Evolutionary conservation across 2,113 vertebrate species (phyloP).

Genomic region (Anas platyrhynchos): DNA sequence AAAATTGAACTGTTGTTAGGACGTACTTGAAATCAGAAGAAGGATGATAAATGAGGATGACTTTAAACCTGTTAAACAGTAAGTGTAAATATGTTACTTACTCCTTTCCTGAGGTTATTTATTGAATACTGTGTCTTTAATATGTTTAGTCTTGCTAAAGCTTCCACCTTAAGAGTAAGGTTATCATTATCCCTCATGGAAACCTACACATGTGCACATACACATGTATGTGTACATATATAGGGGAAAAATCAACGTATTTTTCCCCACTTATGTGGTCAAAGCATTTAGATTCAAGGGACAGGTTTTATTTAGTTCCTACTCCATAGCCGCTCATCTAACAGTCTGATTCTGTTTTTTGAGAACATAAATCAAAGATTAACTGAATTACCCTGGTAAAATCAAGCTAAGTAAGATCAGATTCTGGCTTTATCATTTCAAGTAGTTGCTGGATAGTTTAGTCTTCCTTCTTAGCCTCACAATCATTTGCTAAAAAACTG

Average conservation of each 20-base stretch:
- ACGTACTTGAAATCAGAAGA: not conserved
- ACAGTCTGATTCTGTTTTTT: not conserved
- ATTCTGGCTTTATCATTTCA: not conserved
- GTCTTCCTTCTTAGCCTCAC: not conserved
- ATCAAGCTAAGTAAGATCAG: not conserved
- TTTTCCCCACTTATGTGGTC: not conserved
- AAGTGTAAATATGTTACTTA: not conserved
- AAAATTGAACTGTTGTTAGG: not conserved
- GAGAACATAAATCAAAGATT: not conserved
- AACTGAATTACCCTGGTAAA: not conserved
- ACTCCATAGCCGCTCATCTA: not conserved
- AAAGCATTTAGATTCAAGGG: not conserved
- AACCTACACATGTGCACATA: accelerated
- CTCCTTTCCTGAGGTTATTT: not conserved
- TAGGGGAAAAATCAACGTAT: not conserved
- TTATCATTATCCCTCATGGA: not conserved
- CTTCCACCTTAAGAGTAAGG: not conserved
- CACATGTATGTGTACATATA: accelerated
- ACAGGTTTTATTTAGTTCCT: not conserved
- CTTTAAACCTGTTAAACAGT: not conserved
- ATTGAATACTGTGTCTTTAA: not conserved
- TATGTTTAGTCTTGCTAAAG: not conserved
- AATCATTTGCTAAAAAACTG: slow-evolving; percentile 7
- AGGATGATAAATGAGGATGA: not conserved
- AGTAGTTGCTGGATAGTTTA: not conserved